Evolutionary conservation across 2,113 vertebrate species (phyloP), one percentile per base, ranked within the genome.

Genomic region (Ornithorhynchus anatinus): DNA sequence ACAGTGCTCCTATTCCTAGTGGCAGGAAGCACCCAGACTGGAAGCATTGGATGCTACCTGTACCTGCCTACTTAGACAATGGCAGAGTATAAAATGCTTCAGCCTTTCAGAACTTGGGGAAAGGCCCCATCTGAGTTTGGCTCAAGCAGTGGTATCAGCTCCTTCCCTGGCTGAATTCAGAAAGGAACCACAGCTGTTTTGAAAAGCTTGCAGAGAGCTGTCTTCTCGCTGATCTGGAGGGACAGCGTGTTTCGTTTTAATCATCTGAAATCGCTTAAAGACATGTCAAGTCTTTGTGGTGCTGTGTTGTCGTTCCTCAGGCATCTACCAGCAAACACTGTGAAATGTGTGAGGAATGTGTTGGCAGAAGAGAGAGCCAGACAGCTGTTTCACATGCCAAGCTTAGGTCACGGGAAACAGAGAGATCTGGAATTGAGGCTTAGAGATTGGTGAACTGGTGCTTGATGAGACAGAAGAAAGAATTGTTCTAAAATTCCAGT

Each of bases 121-220:
- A 38, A 60, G 23, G 12, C 62, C 29, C 63, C 44, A 23, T 27
- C 33, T 43, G 25, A 75, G 53, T 5, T 33, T 43, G 57, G 33
- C 20, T 31, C 7, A 19, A 20, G 43, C 29, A 5, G 17, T 57
- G 54, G n/a, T n/a, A n/a, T n/a, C n/a, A n/a, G n/a, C n/a, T n/a
- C n/a, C n/a, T n/a, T n/a, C n/a, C n/a, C n/a, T n/a, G n/a, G n/a
- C n/a, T n/a, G n/a, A n/a, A 65, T 78, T 81, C 51, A 42, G 71
- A 50, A 10, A 42, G 43, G 10, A 20, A 37, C 16, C 39, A 40
- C 71, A 76, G 45, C 7, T 54, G 47, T 54, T 63, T 62, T 15
- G 51, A 61, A 61, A 74, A 79, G 68, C n/a, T 16, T 33, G 10
- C 45, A 25, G 12, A 75, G 72, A 72, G 6, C 32, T 59, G 44